Percentiles rank a stretch among this genome's conserved stretches.
phyloP scores from a whole-genome alignment of 1,140 invertebrate genomes.

The Drosophila bocki region DNA sequence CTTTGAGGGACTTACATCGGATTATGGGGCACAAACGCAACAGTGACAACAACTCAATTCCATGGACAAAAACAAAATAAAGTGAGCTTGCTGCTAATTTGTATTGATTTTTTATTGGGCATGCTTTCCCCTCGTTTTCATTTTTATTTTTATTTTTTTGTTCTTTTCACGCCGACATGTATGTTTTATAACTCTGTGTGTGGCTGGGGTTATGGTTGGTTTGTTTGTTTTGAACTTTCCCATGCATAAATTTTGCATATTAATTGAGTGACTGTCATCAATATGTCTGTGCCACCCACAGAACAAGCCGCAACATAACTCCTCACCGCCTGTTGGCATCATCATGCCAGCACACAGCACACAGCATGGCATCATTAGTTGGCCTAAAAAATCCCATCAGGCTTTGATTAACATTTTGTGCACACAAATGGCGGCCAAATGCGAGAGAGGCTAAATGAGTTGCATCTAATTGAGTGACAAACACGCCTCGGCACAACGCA shows the following conservation, averaged over 20 bases:
- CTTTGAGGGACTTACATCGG: conserved; percentile 24
- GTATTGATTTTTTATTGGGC: conserved; percentile 69
- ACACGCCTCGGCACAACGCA: conserved; percentile 43
- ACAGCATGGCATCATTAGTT: conserved; percentile 56
- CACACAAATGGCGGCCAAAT: conserved; percentile 67
- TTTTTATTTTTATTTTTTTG: conserved; percentile 4
- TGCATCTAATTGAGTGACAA: conserved; percentile 82
- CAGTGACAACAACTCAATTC: conserved; percentile 26
- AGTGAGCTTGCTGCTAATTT: conserved; percentile 59
- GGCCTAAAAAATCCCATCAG: conserved; percentile 76
- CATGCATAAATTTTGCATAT: conserved; percentile 83
- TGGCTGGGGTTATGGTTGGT: conserved; percentile 38
- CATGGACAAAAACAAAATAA: conserved; percentile 15
- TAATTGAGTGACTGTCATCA: conserved; percentile 72
- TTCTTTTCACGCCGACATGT: conserved; percentile 4
- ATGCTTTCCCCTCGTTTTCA: conserved; percentile 20
- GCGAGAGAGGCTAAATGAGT: conserved; percentile 68
- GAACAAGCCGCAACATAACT: not conserved
- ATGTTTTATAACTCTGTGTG: conserved; percentile 52
- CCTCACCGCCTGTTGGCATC: not conserved
- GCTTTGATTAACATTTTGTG: conserved; percentile 81
- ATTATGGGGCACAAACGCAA: conserved; percentile 37
- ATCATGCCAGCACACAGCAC: conserved; percentile 1
- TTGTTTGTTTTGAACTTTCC: conserved; percentile 80
- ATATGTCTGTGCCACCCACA: conserved; percentile 40